A percentile compares a stretch with the other conserved stretches of the same genome.
Evolutionary conservation across 2,797 vertebrate genomes (phyloP).

Genomic region (Oophaga sylvatica): DNA sequence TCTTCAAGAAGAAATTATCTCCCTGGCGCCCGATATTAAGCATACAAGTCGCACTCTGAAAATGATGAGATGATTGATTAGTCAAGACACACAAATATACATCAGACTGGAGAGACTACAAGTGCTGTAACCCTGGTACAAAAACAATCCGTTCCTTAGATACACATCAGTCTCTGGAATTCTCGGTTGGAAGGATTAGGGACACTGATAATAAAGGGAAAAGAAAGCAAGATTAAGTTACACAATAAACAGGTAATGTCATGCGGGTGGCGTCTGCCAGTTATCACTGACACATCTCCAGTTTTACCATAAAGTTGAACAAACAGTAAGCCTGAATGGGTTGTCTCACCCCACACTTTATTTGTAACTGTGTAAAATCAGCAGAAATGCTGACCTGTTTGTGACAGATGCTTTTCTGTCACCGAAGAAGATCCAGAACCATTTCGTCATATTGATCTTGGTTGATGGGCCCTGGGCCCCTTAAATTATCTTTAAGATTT

Average conservation of each 20-base stretch:
- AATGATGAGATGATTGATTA: constrained; percentile 40
- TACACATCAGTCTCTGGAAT: constrained; percentile 48
- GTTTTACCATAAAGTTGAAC: constrained; percentile 17
- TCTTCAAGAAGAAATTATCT: not conserved
- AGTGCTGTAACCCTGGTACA: constrained; percentile 8
- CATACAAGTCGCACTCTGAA: not conserved
- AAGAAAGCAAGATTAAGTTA: constrained; percentile 37
- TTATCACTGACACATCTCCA: constrained; percentile 52
- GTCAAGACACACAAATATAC: not conserved
- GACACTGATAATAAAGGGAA: not conserved
- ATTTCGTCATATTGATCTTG: constrained; percentile 32
- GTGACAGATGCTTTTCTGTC: constrained; percentile 24
- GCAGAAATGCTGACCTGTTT: constrained; percentile 8
- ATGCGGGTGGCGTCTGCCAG: not conserved
- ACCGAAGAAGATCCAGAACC: not conserved
- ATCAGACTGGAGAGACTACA: not conserved
- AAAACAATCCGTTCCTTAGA: constrained; percentile 46
- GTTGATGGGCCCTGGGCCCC: not conserved
- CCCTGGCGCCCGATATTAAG: not conserved
- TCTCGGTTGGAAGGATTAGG: constrained; percentile 14
- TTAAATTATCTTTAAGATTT: not conserved
- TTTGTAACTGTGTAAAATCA: not conserved
- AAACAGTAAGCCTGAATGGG: constrained; percentile 13
- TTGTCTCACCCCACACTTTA: constrained; percentile 29
- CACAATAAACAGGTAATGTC: constrained; percentile 11